A percentile compares a stretch with the other conserved stretches of the same genome.
Conservation (phyloP, 2,888 invertebrate genomes). For the Ochlodes sylvanus region DNA sequence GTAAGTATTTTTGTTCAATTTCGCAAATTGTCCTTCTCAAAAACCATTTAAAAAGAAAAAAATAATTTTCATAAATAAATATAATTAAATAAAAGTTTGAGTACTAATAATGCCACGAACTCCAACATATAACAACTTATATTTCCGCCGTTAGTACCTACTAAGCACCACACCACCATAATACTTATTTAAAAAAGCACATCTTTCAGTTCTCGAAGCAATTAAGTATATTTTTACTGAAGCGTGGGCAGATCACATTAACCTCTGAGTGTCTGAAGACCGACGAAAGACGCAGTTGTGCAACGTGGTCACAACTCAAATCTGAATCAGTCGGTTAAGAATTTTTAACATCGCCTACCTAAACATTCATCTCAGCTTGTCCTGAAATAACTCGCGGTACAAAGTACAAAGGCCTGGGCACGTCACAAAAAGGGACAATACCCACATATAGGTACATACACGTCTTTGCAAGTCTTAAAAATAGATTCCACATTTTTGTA, state of each 20-base stretch:
- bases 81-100: no score
- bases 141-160: no score
- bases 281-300: constrained; percentile 11
- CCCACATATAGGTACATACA: not conserved
- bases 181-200: no score
- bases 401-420: not conserved
- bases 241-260: constrained; percentile 8
- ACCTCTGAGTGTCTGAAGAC: constrained; percentile 2
- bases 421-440: not conserved
- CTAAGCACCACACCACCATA: no score
- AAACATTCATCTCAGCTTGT: not conserved
- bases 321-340: constrained; percentile 1
- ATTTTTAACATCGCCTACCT: constrained; percentile 2
- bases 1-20: no score
- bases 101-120: no score
- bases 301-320: not conserved
- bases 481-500: not conserved
- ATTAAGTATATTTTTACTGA: constrained; percentile 19
- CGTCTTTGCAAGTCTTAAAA: not conserved
- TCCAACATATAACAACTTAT: no score
- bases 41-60: no score
- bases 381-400: constrained; percentile 4
- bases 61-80: no score
- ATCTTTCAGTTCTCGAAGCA: not conserved
- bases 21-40: no score